These are phyloP conservation scores for Oscheius sp. DNA, from an alignment of 2,888 invertebrate species.

Conservation along the genomic window DNA sequence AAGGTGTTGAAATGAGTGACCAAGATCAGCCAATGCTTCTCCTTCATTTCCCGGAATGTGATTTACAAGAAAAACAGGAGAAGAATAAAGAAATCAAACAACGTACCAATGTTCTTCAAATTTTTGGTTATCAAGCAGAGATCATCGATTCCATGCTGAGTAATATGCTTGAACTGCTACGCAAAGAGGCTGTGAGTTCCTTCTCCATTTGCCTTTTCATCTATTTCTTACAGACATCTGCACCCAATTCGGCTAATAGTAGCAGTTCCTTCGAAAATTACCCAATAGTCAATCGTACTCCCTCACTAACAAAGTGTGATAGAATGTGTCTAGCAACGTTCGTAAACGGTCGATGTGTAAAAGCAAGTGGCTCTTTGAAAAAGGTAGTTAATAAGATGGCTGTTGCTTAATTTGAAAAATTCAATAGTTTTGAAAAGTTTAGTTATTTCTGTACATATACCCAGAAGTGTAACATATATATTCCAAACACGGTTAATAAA, in stretches of 20 bases:
- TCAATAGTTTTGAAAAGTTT: background rate
- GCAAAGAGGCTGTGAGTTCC: background rate
- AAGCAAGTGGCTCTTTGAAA: slow-evolving; percentile 27
- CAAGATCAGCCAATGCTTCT: slow-evolving; percentile 62
- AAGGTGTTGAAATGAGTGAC: slow-evolving; percentile 68
- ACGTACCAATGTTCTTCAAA: slow-evolving; percentile 68
- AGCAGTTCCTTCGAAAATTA: background rate
- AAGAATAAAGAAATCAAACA: background rate
- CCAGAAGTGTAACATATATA: no score
- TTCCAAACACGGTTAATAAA: no score
- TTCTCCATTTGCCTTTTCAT: background rate
- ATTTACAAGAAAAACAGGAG: no score
- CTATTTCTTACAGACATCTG: background rate
- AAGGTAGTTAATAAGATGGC: slow-evolving; percentile 23
- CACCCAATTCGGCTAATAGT: slow-evolving; percentile 15
- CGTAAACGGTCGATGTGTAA: slow-evolving; percentile 27
- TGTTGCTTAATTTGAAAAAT: background rate
- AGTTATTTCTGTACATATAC: no score
- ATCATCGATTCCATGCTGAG: slow-evolving; percentile 55
- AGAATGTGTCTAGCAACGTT: slow-evolving; percentile 39
- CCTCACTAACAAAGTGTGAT: slow-evolving; percentile 33
- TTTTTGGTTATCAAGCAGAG: slow-evolving; percentile 75
- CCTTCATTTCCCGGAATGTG: slow-evolving; percentile 24
- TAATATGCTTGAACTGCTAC: slow-evolving; percentile 29
- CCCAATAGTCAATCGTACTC: slow-evolving; percentile 20